Base-by-base conservation (phyloP, 2,113 vertebrate species). In the Tricholaema leucomelas region DNA sequence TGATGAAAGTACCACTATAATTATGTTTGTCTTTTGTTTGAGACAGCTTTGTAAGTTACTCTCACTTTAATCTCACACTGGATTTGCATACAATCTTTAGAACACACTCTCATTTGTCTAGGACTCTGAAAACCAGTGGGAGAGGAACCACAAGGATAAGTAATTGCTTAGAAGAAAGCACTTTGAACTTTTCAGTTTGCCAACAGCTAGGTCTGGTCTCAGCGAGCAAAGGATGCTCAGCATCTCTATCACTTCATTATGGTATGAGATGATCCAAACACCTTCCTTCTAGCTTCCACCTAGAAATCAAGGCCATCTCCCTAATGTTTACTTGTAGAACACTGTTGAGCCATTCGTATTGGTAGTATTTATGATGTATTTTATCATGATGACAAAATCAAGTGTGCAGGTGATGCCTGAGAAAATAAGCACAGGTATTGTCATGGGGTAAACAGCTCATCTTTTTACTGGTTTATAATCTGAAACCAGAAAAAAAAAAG, bases 201-300 rank as follows among this genome's bases (percentile, higher is more conserved):
- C 58, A 61, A 71, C 4, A 3, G 55, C 55, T 59, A 20, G 7
- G 35, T 54, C 48, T 28, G 38, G 20, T 60, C 60, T 52, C 0
- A 0, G 48, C 4, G 14, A 77, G 40, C 2, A 9, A 54, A 72
- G 44, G 21, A 87, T 36, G 35, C 35, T 27, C 2, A 6, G 65
- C 73, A 81, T 12, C 8, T 69, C n/a, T 33, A 23, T 5, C n/a
- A 48, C 1, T 0, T 1, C 48, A 7, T 6, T 6, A 30, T 1
- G 12, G 55, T 6, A 4, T 6, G 11, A 78, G 38, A 67, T 4
- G 17, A 15, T 20, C 73, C 11, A 24, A 35, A 56, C 5, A 8
- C 21, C 38, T 38, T 16, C 33, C 23, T 65, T 65, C 5, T 2
- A 35, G 4, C 9, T 28, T 9, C 54, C 11, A 10, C 8, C 8